Evolutionary conservation across 1,140 invertebrate genomes (phyloP).

Genomic region (Propsilocerus akamusi): DNA sequence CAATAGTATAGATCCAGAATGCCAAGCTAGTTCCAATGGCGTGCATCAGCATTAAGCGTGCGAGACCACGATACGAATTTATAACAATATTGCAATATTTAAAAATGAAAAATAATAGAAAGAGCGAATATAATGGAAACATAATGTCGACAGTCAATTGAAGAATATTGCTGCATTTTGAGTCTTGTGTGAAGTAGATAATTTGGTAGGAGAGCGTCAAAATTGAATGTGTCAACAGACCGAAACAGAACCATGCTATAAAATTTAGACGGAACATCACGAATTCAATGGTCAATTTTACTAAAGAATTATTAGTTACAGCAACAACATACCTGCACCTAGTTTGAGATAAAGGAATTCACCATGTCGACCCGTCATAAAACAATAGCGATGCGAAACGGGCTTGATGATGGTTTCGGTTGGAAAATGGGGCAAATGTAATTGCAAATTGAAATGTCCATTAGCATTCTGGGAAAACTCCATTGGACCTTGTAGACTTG

Average conservation of each 20-base stretch:
- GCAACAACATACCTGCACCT: slow-evolving; percentile 1
- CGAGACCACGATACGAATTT: slow-evolving; percentile 25
- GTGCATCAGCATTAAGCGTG: slow-evolving; percentile 54
- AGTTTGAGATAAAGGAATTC: slow-evolving; percentile 7
- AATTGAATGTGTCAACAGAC: slow-evolving; percentile 1
- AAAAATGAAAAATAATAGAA: slow-evolving; percentile 53
- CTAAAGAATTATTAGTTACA: no score
- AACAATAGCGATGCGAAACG: slow-evolving; percentile 6
- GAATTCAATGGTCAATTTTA: no score
- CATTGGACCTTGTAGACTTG: neutral
- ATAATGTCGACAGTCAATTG: slow-evolving; percentile 34
- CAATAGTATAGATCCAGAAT: slow-evolving; percentile 53
- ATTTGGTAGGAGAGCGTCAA: neutral
- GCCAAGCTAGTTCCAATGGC: slow-evolving; percentile 49
- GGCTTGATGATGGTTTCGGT: neutral
- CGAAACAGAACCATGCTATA: slow-evolving; percentile 6
- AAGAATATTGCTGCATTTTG: slow-evolving; percentile 27
- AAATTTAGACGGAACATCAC: no score
- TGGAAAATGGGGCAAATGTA: neutral
- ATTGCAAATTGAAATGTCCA: neutral
- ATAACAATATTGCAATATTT: slow-evolving; percentile 56
- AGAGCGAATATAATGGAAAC: slow-evolving; percentile 46
- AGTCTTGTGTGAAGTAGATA: slow-evolving; percentile 11
- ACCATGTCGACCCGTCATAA: slow-evolving; percentile 4
- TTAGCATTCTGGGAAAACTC: neutral